These are phyloP conservation scores for Crossocerus cetratus DNA, from an alignment of 2,888 invertebrate genomes.

Conservation along the genomic window DNA sequence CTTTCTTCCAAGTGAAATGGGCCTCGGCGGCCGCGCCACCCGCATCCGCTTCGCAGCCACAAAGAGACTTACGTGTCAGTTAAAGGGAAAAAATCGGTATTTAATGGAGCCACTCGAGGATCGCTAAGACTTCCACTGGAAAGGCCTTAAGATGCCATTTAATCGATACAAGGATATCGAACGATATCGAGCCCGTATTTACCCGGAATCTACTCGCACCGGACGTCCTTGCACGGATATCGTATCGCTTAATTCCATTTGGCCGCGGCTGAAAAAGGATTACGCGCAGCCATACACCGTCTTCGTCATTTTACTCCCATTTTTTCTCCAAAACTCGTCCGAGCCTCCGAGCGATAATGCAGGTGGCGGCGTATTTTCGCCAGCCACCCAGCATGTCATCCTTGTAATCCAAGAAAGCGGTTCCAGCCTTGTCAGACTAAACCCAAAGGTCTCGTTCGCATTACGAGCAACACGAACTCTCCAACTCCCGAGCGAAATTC, in stretches of 20 bases:
- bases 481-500: neutral
- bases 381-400: neutral
- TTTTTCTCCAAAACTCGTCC: neutral
- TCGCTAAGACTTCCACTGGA: conserved; percentile 13
- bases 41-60: conserved; percentile 8
- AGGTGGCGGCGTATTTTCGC: neutral
- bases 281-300: neutral
- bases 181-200: conserved; percentile 3
- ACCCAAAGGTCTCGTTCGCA: neutral
- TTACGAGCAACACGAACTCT: neutral
- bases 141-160: neutral
- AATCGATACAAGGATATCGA: conserved; percentile 12
- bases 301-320: neutral
- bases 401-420: neutral
- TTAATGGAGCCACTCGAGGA: neutral
- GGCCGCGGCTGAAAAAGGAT: neutral
- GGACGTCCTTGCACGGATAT: conserved; percentile 24
- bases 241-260: conserved; percentile 3
- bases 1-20: conserved; percentile 16
- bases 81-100: neutral
- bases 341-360: neutral
- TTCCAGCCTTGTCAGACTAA: neutral
- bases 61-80: conserved; percentile 1
- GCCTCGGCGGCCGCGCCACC: too few species aligned
- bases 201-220: conserved; percentile 5